A percentile compares a stretch with the other conserved stretches of the same genome.
Evolutionary conservation across 2,888 invertebrate genomes (phyloP).

Genomic region (Silvanus unidentatus): DNA sequence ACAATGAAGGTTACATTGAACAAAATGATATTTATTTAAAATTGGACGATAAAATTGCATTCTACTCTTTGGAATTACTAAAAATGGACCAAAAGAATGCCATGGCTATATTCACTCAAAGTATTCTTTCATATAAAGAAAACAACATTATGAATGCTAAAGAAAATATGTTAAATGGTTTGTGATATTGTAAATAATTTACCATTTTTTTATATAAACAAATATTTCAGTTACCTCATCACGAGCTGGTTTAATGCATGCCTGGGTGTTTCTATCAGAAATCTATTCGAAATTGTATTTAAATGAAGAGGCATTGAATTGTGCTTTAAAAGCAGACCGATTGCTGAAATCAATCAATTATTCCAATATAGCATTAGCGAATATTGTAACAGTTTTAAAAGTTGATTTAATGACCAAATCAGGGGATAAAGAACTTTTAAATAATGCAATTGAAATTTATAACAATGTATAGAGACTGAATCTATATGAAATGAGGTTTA

Average conservation of each 20-base stretch:
- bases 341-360: slow-evolving; percentile 34
- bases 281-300: slow-evolving; percentile 50
- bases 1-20: slow-evolving; percentile 46
- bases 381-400: slow-evolving; percentile 35
- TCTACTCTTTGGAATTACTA: slow-evolving; percentile 51
- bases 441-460: slow-evolving; percentile 38
- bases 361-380: slow-evolving; percentile 30
- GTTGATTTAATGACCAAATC: slow-evolving; percentile 46
- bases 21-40: slow-evolving; percentile 23
- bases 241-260: slow-evolving; percentile 46
- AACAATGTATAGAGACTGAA: not conserved
- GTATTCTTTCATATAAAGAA: slow-evolving; percentile 51
- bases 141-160: slow-evolving; percentile 54
- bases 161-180: slow-evolving; percentile 46
- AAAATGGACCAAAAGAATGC: slow-evolving; percentile 55
- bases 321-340: slow-evolving; percentile 41
- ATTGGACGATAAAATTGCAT: slow-evolving; percentile 14
- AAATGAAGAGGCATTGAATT: slow-evolving; percentile 47
- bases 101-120: slow-evolving; percentile 57
- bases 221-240: slow-evolving; percentile 33
- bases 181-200: slow-evolving; percentile 10
- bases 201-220: too few relatives aligned
- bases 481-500: too few relatives aligned
- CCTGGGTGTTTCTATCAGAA: slow-evolving; percentile 48
- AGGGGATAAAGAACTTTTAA: slow-evolving; percentile 48